Base-by-base conservation (phyloP, 2,113 vertebrate species). In the Callionymus lyra region DNA sequence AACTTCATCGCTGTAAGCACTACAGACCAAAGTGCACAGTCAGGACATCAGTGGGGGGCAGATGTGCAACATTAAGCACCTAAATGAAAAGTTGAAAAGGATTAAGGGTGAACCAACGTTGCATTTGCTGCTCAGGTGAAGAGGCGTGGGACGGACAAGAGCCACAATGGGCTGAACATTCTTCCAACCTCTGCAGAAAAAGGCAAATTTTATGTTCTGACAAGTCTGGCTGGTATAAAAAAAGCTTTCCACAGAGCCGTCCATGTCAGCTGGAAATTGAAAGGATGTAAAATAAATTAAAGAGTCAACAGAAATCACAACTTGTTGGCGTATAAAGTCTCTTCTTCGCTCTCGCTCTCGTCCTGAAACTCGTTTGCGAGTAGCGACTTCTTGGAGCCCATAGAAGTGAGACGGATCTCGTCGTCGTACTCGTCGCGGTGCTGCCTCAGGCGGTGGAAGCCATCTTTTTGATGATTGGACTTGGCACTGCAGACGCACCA, bases 331-430 rank as follows among this genome's bases (percentile, higher is more conserved):
- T 98, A 97, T 13, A 98, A 54, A 1, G 95, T 97, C 64, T 98
- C 95, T 55, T 98, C 94, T 2, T 98, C 94, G 10, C 93, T 98
- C 82, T 98, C 95, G 0, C 91, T 97, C 63, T 98, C 95, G n/a
- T 98, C 95, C 84, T 97, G 94, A 78, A 98, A 98, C 51, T 98
- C 94, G 0, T 93, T 85, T 65, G 87, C 92, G 16, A 98, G 84
- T 36, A 98, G 90, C 6, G 92, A 94, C 53, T 98, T 98, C 74
- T 98, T 98, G 34, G 95, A 98, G 70, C 93, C 86, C 0, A 96
- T 93, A 12, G 95, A 89, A 72, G 90, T 90, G 79, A 97, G 87
- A 31, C 87, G 90, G 63, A 98, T 90, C 70, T 98, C 94, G 0
- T 98, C 95, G 31, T 98, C 95, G 0, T 98, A 98, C 1, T 97